A percentile compares a stretch with the other conserved stretches of the same genome.
These are phyloP conservation scores for Drosophila sulfurigaster DNA, from an alignment of 1,140 invertebrate species.

Conservation along the genomic window DNA sequence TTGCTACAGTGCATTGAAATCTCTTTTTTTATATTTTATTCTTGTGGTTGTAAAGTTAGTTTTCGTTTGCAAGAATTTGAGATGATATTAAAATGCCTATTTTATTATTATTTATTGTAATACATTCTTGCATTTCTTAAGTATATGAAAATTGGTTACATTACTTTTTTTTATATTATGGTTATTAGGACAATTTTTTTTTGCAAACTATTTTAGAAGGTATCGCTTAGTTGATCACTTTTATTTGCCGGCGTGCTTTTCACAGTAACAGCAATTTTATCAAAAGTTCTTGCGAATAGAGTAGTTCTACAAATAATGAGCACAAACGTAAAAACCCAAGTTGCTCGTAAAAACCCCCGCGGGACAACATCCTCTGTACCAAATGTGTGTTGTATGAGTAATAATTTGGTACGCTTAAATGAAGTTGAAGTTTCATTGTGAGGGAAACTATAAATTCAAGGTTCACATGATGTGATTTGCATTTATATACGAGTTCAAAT, in stretches of 20 bases:
- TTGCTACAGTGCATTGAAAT: too few species aligned
- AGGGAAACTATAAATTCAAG: conserved; percentile 16
- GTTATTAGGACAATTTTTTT: too few species aligned
- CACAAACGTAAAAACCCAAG: conserved; percentile 6
- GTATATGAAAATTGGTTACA: background rate
- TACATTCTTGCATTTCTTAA: too few species aligned
- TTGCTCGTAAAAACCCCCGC: background rate
- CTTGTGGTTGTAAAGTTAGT: too few species aligned
- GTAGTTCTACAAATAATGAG: conserved; percentile 9
- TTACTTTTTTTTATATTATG: too few species aligned
- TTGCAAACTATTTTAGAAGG: background rate
- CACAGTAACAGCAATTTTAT: background rate
- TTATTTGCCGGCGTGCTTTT: background rate
- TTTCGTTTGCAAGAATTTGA: too few species aligned
- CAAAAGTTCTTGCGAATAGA: background rate
- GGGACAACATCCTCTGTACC: background rate
- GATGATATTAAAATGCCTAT: too few species aligned
- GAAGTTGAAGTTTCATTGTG: background rate
- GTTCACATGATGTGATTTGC: conserved; percentile 7
- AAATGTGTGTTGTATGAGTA: conserved; percentile 9
- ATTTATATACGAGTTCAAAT: background rate
- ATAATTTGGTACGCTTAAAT: conserved; percentile 3
- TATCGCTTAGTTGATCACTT: background rate
- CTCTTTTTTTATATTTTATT: too few species aligned
- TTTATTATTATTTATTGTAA: too few species aligned